A percentile compares a stretch with the other conserved stretches of the same genome.
phyloP scores from a whole-genome alignment of 2,888 invertebrate genomes.

The Allygus modestus region DNA sequence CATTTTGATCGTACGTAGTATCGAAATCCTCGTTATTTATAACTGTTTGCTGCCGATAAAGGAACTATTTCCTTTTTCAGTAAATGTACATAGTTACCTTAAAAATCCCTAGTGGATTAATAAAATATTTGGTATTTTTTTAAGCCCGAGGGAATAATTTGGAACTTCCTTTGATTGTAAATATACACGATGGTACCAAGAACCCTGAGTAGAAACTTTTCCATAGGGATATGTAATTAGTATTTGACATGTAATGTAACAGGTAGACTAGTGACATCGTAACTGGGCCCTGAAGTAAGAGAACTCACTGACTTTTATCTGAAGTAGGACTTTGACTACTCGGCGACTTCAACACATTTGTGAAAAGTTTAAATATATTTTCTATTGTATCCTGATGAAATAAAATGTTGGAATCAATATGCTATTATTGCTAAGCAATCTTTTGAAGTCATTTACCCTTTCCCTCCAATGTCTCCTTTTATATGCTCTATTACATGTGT shows the following conservation, averaged over 20 bases:
- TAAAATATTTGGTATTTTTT: constrained; percentile 60
- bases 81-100: constrained; percentile 59
- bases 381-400: constrained; percentile 68
- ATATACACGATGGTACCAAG: constrained; percentile 62
- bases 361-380: constrained; percentile 68
- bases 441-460: constrained; percentile 40
- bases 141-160: constrained; percentile 55
- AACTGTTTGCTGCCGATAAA: constrained; percentile 57
- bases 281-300: constrained; percentile 19
- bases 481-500: too few relatives aligned
- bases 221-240: constrained; percentile 61
- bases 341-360: constrained; percentile 61
- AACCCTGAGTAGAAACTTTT: constrained; percentile 60
- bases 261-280: constrained; percentile 41
- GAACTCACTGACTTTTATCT: constrained; percentile 33
- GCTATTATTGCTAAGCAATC: constrained; percentile 60
- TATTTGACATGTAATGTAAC: constrained; percentile 59
- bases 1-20: not conserved
- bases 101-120: constrained; percentile 38
- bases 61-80: constrained; percentile 4
- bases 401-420: constrained; percentile 65
- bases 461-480: not conserved
- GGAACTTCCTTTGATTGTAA: constrained; percentile 60
- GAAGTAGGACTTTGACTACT: constrained; percentile 27
- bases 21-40: constrained; percentile 30